Evolutionary conservation across 2,113 vertebrate genomes (phyloP), one percentile per base, ranked within the genome.

Genomic region (Phylloscopus whistleri): DNA sequence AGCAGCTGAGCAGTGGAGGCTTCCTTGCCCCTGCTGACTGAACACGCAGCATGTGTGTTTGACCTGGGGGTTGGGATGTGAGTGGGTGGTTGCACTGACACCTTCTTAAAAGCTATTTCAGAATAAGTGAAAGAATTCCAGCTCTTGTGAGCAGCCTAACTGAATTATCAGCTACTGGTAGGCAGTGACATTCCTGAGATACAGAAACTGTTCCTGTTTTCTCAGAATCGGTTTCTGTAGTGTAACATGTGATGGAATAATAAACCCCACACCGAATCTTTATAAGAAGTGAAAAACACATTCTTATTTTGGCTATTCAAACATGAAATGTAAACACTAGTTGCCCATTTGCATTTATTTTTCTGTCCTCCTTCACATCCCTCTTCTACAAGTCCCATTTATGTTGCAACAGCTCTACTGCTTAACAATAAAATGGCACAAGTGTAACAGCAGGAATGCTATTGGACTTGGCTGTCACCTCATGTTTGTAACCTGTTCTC

Each of bases 171-270:
- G 80, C 60, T 94, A 37, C 15, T 68, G 83, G 44, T 95, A 93
- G 95, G 95, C 11, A 3, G 59, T 92, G 76, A 46, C 46, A 33
- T 83, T 86, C 43, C 19, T 86, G 83, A 93, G 51, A 96, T 97
- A 84, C 35, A 93, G 76, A 92, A 94, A 82, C 43, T 78, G 20
- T 96, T 97, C 95, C 78, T 94, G 85, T 92, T 97, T 96, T 92
- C 84, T 90, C 82, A 88, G 80, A 77, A 94, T 95, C 10, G 10
- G 62, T 97, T 96, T 95, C 94, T 95, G 62, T 96, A 97, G 82
- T 55, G 41, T 97, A 96, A 86, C 46, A 74, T 77, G 90, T 94
- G 39, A 84, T 93, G 91, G 85, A 84, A 88, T 97, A 94, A 96
- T 96, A 96, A 96, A 89, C 89, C 80, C 44, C 74, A 88, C 75